Conservation (phyloP, 2,797 vertebrate species). For the Clarias laeviceps region DNA sequence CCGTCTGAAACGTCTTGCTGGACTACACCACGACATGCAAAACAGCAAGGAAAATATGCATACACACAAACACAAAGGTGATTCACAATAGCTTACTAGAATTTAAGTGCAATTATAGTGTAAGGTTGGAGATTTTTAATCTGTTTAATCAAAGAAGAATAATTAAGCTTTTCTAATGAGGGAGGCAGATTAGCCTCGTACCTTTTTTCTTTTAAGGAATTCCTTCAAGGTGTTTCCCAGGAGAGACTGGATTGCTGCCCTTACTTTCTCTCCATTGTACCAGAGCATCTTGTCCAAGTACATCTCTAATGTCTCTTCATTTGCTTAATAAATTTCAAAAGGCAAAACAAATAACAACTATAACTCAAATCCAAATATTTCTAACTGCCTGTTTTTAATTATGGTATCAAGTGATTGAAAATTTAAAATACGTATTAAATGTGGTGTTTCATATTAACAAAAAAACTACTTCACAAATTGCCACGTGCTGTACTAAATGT, state of each 20-base stretch:
- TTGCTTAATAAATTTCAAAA: conserved; percentile 33
- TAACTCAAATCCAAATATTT: neutral
- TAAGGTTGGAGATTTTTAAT: neutral
- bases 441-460: neutral
- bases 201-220: conserved; percentile 48
- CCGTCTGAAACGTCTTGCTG: conserved; percentile 65
- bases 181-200: neutral
- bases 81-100: neutral
- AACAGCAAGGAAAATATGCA: conserved; percentile 27
- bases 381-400: neutral
- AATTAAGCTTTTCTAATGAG: neutral
- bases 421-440: neutral
- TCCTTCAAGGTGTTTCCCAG: conserved; percentile 41
- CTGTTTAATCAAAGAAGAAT: neutral
- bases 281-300: conserved; percentile 49
- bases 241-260: conserved; percentile 33
- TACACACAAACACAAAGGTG: neutral
- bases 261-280: conserved; percentile 51
- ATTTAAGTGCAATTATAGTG: neutral
- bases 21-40: conserved; percentile 58
- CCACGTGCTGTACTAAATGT: neutral
- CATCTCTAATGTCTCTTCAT: conserved; percentile 53
- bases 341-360: conserved; percentile 16
- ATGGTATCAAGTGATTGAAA: neutral
- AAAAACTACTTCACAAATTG: neutral